Conservation (phyloP, 2,888 invertebrate genomes). For the Pseudolycoriella hygida region DNA sequence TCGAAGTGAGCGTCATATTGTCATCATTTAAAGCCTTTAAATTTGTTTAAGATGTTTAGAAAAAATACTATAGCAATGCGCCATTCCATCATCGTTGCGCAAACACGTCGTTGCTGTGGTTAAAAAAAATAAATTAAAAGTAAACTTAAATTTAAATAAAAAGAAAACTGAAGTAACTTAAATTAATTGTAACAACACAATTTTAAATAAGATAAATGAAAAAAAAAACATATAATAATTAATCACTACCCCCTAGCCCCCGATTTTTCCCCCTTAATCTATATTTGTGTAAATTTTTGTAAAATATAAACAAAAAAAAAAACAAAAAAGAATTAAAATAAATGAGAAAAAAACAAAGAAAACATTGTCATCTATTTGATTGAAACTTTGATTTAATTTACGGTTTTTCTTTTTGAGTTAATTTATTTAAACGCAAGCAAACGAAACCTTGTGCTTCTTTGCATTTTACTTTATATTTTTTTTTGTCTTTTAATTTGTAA, state of each 20-base stretch:
- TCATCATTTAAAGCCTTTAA: slow-evolving; percentile 39
- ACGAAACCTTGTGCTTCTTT: too few species aligned
- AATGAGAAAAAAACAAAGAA: not conserved
- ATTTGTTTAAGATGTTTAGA: slow-evolving; percentile 32
- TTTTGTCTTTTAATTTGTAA: too few species aligned
- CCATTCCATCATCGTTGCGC: slow-evolving; percentile 10
- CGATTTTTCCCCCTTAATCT: slow-evolving; percentile 7
- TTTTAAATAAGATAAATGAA: slow-evolving; percentile 17
- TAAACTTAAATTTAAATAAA: slow-evolving; percentile 30
- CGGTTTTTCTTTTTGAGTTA: too few species aligned
- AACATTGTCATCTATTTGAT: too few species aligned
- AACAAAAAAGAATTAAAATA: slow-evolving; percentile 6
- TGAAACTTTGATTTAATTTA: too few species aligned
- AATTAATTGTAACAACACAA: slow-evolving; percentile 24
- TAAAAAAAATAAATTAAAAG: slow-evolving; percentile 34
- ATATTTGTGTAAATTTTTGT: slow-evolving; percentile 15
- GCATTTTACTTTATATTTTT: too few species aligned
- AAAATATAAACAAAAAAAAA: slow-evolving; percentile 10
- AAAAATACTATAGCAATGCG: slow-evolving; percentile 42
- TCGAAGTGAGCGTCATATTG: slow-evolving; percentile 71
- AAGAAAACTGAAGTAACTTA: slow-evolving; percentile 29
- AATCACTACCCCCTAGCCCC: slow-evolving; percentile 14
- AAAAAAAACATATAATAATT: slow-evolving; percentile 22
- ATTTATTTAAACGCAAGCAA: too few species aligned
- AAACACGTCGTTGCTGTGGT: not conserved